phyloP scores from a whole-genome alignment of 2,888 invertebrate species.

The Standfussiana lucernea region DNA sequence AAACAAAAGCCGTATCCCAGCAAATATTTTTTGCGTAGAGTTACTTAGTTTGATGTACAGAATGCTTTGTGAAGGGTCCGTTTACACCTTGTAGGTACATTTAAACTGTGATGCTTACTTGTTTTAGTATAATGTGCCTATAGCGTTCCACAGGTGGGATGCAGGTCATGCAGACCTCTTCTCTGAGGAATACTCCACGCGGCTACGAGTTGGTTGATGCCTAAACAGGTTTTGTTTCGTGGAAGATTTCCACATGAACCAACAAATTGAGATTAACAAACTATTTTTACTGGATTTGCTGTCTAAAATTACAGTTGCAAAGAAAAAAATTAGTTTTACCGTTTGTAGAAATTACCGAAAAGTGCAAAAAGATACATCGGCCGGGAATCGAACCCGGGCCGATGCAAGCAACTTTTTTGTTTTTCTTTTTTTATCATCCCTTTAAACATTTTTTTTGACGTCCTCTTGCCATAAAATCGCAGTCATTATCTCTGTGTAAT shows the following conservation, averaged over 20 bases:
- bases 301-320: neutral
- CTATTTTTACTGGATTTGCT: neutral
- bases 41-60: too few relatives aligned
- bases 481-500: neutral
- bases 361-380: slow-evolving; percentile 82
- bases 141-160: too few relatives aligned
- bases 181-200: neutral
- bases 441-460: neutral
- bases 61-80: too few relatives aligned
- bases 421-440: neutral
- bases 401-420: slow-evolving; percentile 75
- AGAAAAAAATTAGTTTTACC: neutral
- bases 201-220: neutral
- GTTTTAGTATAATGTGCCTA: too few relatives aligned
- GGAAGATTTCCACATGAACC: neutral
- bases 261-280: neutral
- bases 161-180: neutral
- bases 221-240: neutral
- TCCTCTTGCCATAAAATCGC: neutral
- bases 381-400: slow-evolving; percentile 91
- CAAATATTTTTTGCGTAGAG: too few relatives aligned
- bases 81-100: too few relatives aligned
- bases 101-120: too few relatives aligned
- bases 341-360: neutral
- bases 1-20: too few relatives aligned